Conservation (phyloP, 2,888 invertebrate genomes). For the Thecophora atra region DNA sequence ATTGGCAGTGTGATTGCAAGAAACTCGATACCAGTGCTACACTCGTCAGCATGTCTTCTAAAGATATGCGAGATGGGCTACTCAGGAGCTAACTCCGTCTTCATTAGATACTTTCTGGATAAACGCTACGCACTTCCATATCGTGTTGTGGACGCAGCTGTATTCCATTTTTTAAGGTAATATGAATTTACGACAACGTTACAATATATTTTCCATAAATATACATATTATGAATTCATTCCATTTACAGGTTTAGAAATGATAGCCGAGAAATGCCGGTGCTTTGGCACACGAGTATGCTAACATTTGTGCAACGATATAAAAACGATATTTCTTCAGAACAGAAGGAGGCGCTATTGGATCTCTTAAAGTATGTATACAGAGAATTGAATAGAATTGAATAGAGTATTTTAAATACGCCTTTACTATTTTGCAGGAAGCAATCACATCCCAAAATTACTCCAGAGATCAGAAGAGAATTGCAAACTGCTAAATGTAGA, state of each 20-base stretch:
- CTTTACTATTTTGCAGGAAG: constrained; percentile 53
- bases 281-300: constrained; percentile 94
- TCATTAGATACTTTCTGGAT: constrained; percentile 91
- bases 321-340: constrained; percentile 94
- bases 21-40: constrained; percentile 92
- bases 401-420: constrained; percentile 7
- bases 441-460: constrained; percentile 68
- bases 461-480: constrained; percentile 83
- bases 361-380: constrained; percentile 75
- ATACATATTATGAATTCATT: constrained; percentile 6
- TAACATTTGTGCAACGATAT: constrained; percentile 94
- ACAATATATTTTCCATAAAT: too few species aligned
- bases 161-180: constrained; percentile 92
- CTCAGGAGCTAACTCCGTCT: constrained; percentile 94
- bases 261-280: constrained; percentile 90
- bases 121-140: constrained; percentile 98
- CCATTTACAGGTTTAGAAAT: constrained; percentile 76
- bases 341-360: constrained; percentile 86
- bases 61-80: constrained; percentile 98
- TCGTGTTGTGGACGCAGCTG: constrained; percentile 92
- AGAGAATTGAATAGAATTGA: not conserved
- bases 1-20: constrained; percentile 90
- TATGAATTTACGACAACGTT: not conserved
- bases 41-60: constrained; percentile 93
- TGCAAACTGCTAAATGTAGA: constrained; percentile 83